phyloP scores from a whole-genome alignment of 2,113 vertebrate genomes.

The Vulpes vulpes region DNA sequence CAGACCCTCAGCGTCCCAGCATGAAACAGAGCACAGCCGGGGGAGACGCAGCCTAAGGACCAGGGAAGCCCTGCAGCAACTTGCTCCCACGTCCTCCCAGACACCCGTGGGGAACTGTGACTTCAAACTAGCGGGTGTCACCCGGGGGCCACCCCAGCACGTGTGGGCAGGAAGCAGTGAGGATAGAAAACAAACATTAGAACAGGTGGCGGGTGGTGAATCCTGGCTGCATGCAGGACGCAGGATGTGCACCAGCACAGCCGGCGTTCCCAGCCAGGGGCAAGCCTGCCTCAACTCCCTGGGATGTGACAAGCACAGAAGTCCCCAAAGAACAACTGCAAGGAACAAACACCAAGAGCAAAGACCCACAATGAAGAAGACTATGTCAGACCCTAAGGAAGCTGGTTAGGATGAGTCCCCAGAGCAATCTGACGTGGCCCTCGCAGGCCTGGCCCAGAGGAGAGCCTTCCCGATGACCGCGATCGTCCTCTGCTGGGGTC shows the following conservation, averaged over 20 bases:
- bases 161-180: neutral
- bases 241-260: rapidly evolving
- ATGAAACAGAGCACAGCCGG: neutral
- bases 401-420: neutral
- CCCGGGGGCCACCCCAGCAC: neutral
- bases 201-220: neutral
- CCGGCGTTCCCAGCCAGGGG: neutral
- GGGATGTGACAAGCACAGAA: neutral
- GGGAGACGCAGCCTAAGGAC: neutral
- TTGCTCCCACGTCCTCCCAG: neutral
- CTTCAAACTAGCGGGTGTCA: neutral
- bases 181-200: neutral
- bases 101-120: neutral
- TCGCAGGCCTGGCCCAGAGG: neutral
- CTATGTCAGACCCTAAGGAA: neutral
- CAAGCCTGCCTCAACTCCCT: neutral
- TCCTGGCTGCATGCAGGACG: neutral
- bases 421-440: neutral
- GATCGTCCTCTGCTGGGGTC: too few species aligned
- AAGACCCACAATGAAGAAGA: neutral
- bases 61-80: neutral
- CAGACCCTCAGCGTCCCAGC: neutral
- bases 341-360: neutral
- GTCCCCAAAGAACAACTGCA: neutral
- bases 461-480: neutral